A percentile compares a stretch with the other conserved stretches of the same genome.
These are phyloP conservation scores for rabbit (Oryctolagus cuniculus) DNA, from an alignment of 2,113 vertebrate species.

Conservation along the genomic window DNA sequence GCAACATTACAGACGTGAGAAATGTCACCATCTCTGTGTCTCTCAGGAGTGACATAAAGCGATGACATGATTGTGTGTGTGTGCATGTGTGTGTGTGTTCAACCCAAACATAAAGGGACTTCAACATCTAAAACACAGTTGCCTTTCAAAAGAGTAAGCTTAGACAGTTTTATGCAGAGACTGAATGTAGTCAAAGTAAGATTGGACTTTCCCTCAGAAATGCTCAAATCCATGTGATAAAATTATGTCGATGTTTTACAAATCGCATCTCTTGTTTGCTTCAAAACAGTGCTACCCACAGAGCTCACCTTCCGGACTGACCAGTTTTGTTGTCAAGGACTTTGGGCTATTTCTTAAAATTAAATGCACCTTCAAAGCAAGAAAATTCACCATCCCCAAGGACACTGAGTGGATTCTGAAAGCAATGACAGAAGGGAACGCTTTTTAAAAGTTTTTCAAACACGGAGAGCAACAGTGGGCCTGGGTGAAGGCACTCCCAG, in stretches of 20 bases:
- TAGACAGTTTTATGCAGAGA: slow-evolving; percentile 16
- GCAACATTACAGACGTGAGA: slow-evolving; percentile 17
- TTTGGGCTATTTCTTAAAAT: slow-evolving; percentile 58
- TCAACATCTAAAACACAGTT: slow-evolving; percentile 17
- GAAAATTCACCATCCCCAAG: neutral
- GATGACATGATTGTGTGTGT: neutral
- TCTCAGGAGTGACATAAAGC: neutral
- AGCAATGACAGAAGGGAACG: slow-evolving; percentile 24
- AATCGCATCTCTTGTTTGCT: slow-evolving; percentile 44
- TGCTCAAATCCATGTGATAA: slow-evolving; percentile 10
- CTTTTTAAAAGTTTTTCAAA: slow-evolving; percentile 39
- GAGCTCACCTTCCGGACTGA: neutral
- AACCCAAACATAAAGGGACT: slow-evolving; percentile 25
- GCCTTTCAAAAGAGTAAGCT: slow-evolving; percentile 51
- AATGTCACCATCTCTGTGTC: slow-evolving; percentile 34
- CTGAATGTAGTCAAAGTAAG: slow-evolving; percentile 59
- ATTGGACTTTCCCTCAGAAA: slow-evolving; percentile 39
- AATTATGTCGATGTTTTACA: slow-evolving; percentile 23
- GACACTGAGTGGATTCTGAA: slow-evolving; percentile 45
- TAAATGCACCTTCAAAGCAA: slow-evolving; percentile 31
- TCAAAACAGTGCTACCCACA: neutral
- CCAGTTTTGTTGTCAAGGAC: slow-evolving; percentile 25
- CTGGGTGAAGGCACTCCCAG: neutral
- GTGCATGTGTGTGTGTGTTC: neutral
- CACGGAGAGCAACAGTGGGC: neutral